Base-by-base conservation (phyloP, 2,888 invertebrate genomes). In the Spicauda simplicius region DNA sequence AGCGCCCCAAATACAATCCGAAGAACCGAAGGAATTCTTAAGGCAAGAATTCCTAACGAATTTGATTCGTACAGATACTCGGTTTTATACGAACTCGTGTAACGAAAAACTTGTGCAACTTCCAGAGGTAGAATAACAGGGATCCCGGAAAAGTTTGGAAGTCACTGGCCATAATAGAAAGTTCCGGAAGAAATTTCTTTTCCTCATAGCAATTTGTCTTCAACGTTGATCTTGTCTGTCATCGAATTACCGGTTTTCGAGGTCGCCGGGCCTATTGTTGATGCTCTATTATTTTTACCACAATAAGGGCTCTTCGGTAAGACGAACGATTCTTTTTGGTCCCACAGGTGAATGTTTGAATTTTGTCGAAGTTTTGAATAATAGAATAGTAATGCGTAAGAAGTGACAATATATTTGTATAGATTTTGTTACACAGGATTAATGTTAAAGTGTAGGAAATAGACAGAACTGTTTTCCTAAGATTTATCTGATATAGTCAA, bases 171-270 rank as follows among this genome's bases (percentile, higher is more conserved):
- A 50, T 50, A 64, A 50, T 64, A 56, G 56, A 63, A 62, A 54
- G 48, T 64, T 30, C 48, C 30, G 12, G 18, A 19, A 50, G 37
- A 64, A 64, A 52, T 50, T 16, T 20, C 37, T 64, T 52, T n/a
- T 57, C 50, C 41, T 56, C 52, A 50, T 57, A 52, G 52, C 64
- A 56, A 64, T 56, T 64, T 56, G 64, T 63, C 63, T 56, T 48
- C 25, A 41, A 54, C 56, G 14, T 56, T 33, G 16, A 19, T 33
- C 30, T 33, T 55, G 50, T 45, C 48, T 37, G 19, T 33, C 41
- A 41, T 41, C 41, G 14, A 41, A 41, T 41, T 41, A 41, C 41
- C 41, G 41, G 41, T 41, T 14, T 41, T 41, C 14, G 41, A 14
- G 41, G 41, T 41, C 41, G 14, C 14, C 14, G 41, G 41, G 14